These are phyloP conservation scores for Zingel zingel DNA, from an alignment of 2,113 vertebrate species.

Conservation along the genomic window DNA sequence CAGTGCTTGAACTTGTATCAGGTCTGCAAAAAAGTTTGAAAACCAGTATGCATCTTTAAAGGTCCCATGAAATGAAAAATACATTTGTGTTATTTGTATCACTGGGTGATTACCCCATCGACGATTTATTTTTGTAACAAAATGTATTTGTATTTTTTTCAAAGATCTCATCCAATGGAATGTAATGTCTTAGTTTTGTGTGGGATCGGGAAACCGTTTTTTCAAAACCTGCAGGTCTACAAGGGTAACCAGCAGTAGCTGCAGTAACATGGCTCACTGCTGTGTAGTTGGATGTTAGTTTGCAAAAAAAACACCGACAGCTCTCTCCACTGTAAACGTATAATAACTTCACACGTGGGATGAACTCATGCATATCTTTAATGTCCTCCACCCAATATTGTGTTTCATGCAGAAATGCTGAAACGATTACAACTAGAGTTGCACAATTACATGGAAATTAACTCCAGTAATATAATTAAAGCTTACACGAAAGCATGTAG, in stretches of 20 bases:
- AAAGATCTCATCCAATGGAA: not conserved
- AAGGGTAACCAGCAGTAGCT: not conserved
- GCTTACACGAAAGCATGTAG: not conserved
- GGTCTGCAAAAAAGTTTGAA: conserved; percentile 45
- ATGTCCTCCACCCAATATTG: not conserved
- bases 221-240: not conserved
- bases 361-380: not conserved
- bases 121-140: not conserved
- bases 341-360: not conserved
- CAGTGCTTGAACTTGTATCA: conserved; percentile 12
- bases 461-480: not conserved
- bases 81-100: not conserved
- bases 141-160: not conserved
- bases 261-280: not conserved
- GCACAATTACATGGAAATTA: not conserved
- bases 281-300: not conserved
- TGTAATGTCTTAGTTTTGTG: not conserved
- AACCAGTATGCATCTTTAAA: conserved; percentile 37
- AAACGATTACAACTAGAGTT: not conserved
- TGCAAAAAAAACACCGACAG: not conserved
- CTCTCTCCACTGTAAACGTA: not conserved
- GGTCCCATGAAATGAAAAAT: conserved; percentile 23
- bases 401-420: not conserved
- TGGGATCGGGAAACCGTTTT: not conserved
- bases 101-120: not conserved